Evolutionary conservation across 2,888 invertebrate genomes (phyloP), one percentile per base, ranked within the genome.

Genomic region (Calameuta pallipes): DNA sequence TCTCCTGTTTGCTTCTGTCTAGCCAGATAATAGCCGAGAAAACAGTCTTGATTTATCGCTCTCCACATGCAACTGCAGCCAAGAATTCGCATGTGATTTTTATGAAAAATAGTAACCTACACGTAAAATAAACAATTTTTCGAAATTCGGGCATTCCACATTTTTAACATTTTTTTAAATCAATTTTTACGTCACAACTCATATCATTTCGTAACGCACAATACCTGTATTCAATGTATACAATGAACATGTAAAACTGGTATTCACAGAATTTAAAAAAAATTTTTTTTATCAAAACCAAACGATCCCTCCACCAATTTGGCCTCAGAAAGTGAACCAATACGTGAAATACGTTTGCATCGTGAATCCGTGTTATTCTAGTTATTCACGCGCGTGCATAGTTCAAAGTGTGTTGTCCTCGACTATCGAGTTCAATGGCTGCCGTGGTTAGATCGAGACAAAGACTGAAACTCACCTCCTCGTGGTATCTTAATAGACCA

Each of bases 401-500:
- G 83, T 86, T 83, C 80, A 84, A 85, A 88, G 87, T 85, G 82
- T 87, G 82, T 83, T 85, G 87, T 88, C 87, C 87, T 84, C 87
- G 81, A 78, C 82, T 81, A 83, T 80, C 81, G 87, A 81, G 87
- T 87, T 87, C 87, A 87, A 87, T 83, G 85, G 83, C 85, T 87
- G 80, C 79, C 82, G 68, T 37, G 56, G 77, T 74, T 77, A 31
- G 77, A 69, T 74, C 34, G 82, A 85, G 85, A 88, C 85, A 86
- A 87, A 86, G 87, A 80, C 85, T 77, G 78, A 80, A 37, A 77
- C 83, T 80, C 79, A 78, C 84, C 84, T 83, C 83, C 81, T 83
- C 75, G 80, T 80, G 75, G 83, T 88, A 88, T 87, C 89, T 89
- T 89, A 87, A 87, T 88, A 87, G 88, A 87, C 86, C 87, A 87